Percentiles rank a stretch among this genome's conserved stretches.
Conservation (phyloP, 1,140 invertebrate species). For the Neodiprion fabricii region DNA sequence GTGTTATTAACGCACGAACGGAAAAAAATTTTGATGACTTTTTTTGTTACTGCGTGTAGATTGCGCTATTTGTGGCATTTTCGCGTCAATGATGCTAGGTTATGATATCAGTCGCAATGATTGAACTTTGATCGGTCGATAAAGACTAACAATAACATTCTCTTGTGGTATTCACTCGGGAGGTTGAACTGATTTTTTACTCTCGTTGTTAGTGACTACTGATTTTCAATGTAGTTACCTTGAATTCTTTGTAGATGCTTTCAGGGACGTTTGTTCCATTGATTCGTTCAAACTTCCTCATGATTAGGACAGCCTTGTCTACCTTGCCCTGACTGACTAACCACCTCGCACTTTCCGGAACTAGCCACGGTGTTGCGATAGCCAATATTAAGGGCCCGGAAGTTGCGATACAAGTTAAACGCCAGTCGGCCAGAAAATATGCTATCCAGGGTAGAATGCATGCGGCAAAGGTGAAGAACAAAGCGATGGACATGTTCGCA, state of each 20-base stretch:
- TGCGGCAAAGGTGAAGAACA: constrained; percentile 85
- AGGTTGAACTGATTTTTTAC: too few species aligned
- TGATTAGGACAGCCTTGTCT: constrained; percentile 77
- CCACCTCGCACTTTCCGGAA: constrained; percentile 88
- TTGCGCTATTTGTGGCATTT: too few species aligned
- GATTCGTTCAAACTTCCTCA: constrained; percentile 80
- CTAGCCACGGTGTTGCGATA: constrained; percentile 73
- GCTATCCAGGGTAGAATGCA: constrained; percentile 84
- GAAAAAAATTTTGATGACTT: too few species aligned
- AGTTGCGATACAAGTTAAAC: constrained; percentile 73
- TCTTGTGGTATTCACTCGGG: too few species aligned
- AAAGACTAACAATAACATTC: too few species aligned
- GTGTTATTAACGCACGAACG: too few species aligned
- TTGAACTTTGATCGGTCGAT: too few species aligned
- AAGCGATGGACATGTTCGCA: constrained; percentile 87
- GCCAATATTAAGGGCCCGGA: constrained; percentile 77
- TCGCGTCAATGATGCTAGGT: too few species aligned
- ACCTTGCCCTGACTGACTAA: constrained; percentile 81
- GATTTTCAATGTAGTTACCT: constrained; percentile 57
- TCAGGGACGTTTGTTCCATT: constrained; percentile 78
- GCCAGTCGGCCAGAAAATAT: constrained; percentile 78
- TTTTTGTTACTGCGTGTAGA: too few species aligned
- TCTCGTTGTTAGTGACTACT: constrained; percentile 9
- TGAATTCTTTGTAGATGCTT: constrained; percentile 75
- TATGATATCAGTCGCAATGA: too few species aligned